Percentiles rank a stretch among this genome's conserved stretches.
These are phyloP conservation scores for Calliopum simillimum DNA, from an alignment of 2,888 invertebrate species.

Conservation along the genomic window DNA sequence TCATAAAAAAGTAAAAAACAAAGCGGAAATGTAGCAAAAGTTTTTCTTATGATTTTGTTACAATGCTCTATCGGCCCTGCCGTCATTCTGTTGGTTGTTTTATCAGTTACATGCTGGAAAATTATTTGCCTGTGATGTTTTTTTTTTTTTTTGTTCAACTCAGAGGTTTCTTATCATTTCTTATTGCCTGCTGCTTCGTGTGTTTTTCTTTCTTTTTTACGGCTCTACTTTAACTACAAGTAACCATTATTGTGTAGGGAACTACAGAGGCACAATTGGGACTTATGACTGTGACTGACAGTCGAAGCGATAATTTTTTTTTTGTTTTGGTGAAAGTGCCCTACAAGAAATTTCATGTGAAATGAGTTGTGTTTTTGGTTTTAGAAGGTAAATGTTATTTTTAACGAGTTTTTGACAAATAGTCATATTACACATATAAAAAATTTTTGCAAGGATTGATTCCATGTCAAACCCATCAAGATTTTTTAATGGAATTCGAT, in stretches of 20 bases:
- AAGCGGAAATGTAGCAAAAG: neutral
- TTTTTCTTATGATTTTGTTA: neutral
- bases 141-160: neutral
- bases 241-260: neutral
- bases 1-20: slow-evolving; percentile 2
- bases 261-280: neutral
- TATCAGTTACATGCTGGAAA: slow-evolving; percentile 9
- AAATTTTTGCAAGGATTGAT: no score
- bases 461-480: no score
- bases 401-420: no score
- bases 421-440: no score
- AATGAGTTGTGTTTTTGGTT: no score
- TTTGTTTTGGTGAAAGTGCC: no score
- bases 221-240: neutral
- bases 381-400: no score
- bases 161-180: no score
- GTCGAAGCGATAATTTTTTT: neutral
- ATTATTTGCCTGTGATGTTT: neutral
- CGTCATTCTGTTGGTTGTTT: neutral
- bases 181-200: neutral
- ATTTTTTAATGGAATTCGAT: no score
- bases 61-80: neutral
- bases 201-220: neutral
- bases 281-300: slow-evolving; percentile 28
- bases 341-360: no score